Evolutionary conservation across 1,140 invertebrate species (phyloP), one percentile per base, ranked within the genome.

Genomic region (Drosophila truncata): DNA sequence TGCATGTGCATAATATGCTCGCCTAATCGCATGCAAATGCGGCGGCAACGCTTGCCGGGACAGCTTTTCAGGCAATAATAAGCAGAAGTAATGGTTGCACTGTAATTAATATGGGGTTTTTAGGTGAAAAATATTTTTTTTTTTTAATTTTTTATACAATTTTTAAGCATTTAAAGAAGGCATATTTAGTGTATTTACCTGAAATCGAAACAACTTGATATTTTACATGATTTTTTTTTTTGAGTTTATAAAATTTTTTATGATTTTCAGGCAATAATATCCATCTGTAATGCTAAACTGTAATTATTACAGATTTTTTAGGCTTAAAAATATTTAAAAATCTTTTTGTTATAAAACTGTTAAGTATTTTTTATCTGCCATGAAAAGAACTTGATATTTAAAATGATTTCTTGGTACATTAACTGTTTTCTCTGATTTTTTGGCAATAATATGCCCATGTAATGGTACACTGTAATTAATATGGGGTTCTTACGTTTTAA

Each of bases 21-120:
- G 39, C 29, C 62, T 78, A 82, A 82, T 83, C 61, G 58, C 63
- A 83, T 83, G 81, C 61, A 83, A 83, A 83, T 83, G 50, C 35
- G 31, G 23, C 14, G 13, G 14, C 25, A 27, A 11, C 46, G 46
- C 16, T n/a, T 4, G 10, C 25, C 10, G 11, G n/a, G 33, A 2
- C 20, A 23, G 52, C 20, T 37, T 37, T 55, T 25, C 9, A 20
- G 33, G 11, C 31, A 37, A 55, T 54, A 54, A 35, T 20, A 35
- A 23, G 5, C 50, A 23, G 35, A 20, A 16, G 50, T 23, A 54
- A 54, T 35, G 31, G 13, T 54, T 54, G 18, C 50, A 54, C 50
- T 35, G 31, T 20, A 25, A 37, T n/a, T n/a, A 35, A 7, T 8
- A 37, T 5, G 20, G 4, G 4, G 11, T 37, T 20, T 18, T 20